Evolutionary conservation across 2,888 invertebrate species (phyloP), one percentile per base, ranked within the genome.

Genomic region (Dryococelus australis): DNA sequence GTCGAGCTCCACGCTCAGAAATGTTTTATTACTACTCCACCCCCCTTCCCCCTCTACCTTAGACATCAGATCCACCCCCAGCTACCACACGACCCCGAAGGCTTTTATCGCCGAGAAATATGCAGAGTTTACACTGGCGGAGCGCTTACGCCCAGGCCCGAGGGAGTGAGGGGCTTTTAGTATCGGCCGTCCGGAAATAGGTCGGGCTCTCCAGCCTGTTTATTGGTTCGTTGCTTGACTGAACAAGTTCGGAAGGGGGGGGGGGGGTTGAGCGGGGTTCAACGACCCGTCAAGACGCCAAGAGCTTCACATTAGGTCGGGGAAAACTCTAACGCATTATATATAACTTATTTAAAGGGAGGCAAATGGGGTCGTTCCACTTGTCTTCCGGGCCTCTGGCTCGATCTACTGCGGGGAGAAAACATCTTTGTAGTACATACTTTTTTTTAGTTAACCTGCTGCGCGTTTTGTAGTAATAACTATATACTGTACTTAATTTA

Each of bases 31-130:
- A 65, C 65, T 16, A 8, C 16, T 1, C 13, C n/a, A 10, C 20
- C 65, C 20, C 65, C 16, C 65, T 1, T 1, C 6, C n/a, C 20
- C 65, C 65, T 8, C 47, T 47, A 10, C 16, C 8, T 0, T 47
- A 10, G 47, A 2, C 47, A 16, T 6, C 47, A 47, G 8, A 47
- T 47, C 1, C 35, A 35, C 35, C 47, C 47, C 16, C 47, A 47
- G 10, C 2, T 8, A 13, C 10, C 47, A 47, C 47, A 6, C n/a
- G 65, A 8, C n/a, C n/a, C 6, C 65, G 65, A 65, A 65, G n/a
- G 65, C 65, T 65, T 65, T 65, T 65, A 65, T 65, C 65, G 65
- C 65, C 65, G n/a, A 65, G 65, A 65, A 65, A 65, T 65, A 65
- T 65, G 65, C 65, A 65, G 65, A 65, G 65, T 65, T 65, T 65